phyloP scores from a whole-genome alignment of 2,113 vertebrate genomes.

The Isichthys henryi region DNA sequence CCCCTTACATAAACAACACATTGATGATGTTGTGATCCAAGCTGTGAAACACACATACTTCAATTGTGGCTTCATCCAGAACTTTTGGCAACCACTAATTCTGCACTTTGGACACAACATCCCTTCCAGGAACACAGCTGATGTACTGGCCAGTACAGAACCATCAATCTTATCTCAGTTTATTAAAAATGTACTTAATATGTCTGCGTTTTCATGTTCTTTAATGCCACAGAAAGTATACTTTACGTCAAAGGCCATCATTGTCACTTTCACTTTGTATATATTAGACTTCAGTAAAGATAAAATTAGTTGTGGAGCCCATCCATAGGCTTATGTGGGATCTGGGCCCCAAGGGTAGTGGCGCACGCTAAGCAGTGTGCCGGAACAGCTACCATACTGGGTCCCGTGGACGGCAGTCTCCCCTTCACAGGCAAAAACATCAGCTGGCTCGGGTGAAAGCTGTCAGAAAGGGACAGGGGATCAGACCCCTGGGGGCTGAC shows the following conservation, averaged over 20 bases:
- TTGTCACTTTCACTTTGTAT: neutral
- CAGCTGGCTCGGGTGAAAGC: neutral
- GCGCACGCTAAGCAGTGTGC: neutral
- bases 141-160: neutral
- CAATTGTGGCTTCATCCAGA: neutral
- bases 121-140: neutral
- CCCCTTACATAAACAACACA: neutral
- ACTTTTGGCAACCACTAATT: neutral
- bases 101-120: neutral
- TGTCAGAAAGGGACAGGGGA: neutral
- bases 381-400: neutral
- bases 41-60: neutral
- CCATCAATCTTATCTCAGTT: neutral
- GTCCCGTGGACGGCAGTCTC: neutral
- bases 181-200: neutral
- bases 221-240: neutral
- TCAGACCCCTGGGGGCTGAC: neutral
- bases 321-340: neutral
- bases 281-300: neutral
- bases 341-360: neutral
- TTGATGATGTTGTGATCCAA: neutral
- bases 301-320: neutral
- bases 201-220: neutral
- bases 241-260: neutral
- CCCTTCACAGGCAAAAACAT: neutral